A percentile compares a stretch with the other conserved stretches of the same genome.
phyloP scores from a whole-genome alignment of 2,888 invertebrate genomes.

The Leistus spinibarbis region DNA sequence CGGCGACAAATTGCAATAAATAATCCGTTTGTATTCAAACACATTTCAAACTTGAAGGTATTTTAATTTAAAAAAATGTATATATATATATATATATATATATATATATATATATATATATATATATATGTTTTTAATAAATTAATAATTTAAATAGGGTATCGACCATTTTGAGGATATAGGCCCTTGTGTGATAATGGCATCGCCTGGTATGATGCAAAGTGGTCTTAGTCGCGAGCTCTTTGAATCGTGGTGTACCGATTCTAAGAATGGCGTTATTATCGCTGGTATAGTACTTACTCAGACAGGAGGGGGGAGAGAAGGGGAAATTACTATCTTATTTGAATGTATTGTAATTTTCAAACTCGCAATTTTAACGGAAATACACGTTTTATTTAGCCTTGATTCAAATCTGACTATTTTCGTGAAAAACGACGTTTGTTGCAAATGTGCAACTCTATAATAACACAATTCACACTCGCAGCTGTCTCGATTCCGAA shows the following conservation, averaged over 20 bases:
- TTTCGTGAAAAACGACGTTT: no score
- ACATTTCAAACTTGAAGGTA: slow-evolving; percentile 92
- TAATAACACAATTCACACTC: no score
- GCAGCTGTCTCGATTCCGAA: no score
- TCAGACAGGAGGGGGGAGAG: no score
- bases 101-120: not conserved
- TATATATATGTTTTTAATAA: not conserved
- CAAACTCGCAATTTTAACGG: no score
- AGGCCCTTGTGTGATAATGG: slow-evolving; percentile 99
- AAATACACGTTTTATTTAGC: no score
- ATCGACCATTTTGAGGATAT: slow-evolving; percentile 99
- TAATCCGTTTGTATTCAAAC: slow-evolving; percentile 98
- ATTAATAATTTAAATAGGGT: slow-evolving; percentile 63
- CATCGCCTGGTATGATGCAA: slow-evolving; percentile 99
- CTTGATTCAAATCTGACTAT: no score
- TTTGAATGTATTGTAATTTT: no score
- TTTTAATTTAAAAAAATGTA: slow-evolving; percentile 35
- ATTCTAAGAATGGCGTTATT: slow-evolving; percentile 96
- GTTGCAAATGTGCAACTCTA: no score
- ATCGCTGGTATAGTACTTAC: slow-evolving; percentile 77
- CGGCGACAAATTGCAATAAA: slow-evolving; percentile 94
- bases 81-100: not conserved
- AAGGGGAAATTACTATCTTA: no score
- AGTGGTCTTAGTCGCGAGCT: slow-evolving; percentile 95
- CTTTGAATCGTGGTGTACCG: slow-evolving; percentile 99